Evolutionary conservation across 2,888 invertebrate genomes (phyloP).

Genomic region (Chaetoderma sp.): DNA sequence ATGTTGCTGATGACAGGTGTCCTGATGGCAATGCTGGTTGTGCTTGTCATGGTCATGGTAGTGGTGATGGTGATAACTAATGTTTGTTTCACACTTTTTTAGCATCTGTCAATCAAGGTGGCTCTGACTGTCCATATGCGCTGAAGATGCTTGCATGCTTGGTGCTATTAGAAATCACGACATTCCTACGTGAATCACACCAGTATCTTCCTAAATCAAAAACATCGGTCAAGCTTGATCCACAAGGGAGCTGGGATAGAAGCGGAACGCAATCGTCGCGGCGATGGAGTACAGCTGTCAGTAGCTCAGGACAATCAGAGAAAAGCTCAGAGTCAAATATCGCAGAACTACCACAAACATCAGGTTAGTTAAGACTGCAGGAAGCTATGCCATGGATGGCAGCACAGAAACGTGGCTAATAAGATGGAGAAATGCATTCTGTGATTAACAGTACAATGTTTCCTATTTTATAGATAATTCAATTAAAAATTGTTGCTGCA

Average conservation of each 20-base stretch:
- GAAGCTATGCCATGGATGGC: no score
- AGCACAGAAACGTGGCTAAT: no score
- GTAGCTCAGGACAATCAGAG: slow-evolving; percentile 87
- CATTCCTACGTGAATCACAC: slow-evolving; percentile 96
- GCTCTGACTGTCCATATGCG: slow-evolving; percentile 75
- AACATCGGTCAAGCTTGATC: slow-evolving; percentile 59
- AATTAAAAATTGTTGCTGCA: no score
- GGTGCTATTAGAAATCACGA: slow-evolving; percentile 94
- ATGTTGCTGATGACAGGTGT: no score
- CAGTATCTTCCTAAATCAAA: slow-evolving; percentile 74
- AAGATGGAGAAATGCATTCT: no score
- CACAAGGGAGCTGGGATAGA: slow-evolving; percentile 59
- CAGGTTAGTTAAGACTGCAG: slow-evolving; percentile 36
- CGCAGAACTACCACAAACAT: slow-evolving; percentile 54
- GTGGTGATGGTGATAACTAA: no score
- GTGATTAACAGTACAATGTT: no score
- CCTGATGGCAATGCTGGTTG: no score
- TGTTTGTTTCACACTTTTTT: no score
- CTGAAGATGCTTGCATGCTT: slow-evolving; percentile 93
- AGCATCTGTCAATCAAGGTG: slow-evolving; percentile 67
- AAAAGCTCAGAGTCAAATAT: slow-evolving; percentile 63
- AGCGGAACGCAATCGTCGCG: slow-evolving; percentile 71
- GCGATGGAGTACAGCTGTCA: slow-evolving; percentile 94
- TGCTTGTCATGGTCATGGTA: no score
- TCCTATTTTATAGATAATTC: no score